phyloP scores from a whole-genome alignment of 2,888 invertebrate species.

The Mesochorus sp. region DNA sequence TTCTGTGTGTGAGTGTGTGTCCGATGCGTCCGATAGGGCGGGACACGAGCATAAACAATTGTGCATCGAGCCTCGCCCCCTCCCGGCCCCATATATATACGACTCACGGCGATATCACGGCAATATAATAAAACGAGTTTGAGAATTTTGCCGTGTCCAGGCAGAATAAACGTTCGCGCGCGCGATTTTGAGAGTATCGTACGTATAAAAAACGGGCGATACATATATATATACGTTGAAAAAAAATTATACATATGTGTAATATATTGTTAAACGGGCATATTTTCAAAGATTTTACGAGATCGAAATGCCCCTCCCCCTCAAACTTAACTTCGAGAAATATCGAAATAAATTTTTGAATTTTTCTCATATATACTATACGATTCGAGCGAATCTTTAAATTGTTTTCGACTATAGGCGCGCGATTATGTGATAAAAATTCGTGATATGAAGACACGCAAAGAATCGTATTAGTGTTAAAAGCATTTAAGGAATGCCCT shows the following conservation, averaged over 20 bases:
- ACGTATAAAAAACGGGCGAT: neutral
- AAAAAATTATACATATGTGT: neutral
- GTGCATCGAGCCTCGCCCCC: slow-evolving; percentile 79
- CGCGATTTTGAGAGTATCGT: slow-evolving; percentile 5
- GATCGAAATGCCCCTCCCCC: too few relatives aligned
- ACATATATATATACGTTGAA: neutral
- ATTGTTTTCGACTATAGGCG: neutral
- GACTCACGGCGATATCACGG: slow-evolving; percentile 62
- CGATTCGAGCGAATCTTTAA: too few relatives aligned
- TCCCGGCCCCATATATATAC: slow-evolving; percentile 74
- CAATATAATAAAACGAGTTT: slow-evolving; percentile 51
- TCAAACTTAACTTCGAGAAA: too few relatives aligned
- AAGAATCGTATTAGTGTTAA: neutral
- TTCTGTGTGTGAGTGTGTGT: slow-evolving; percentile 66
- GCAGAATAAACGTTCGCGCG: slow-evolving; percentile 21
- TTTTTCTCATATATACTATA: too few relatives aligned
- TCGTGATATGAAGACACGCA: neutral
- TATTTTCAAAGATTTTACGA: too few relatives aligned
- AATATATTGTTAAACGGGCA: too few relatives aligned
- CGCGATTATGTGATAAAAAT: neutral
- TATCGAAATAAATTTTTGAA: too few relatives aligned
- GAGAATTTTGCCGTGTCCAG: slow-evolving; percentile 37
- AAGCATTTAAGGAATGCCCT: slow-evolving; percentile 14
- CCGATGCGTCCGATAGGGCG: slow-evolving; percentile 81
- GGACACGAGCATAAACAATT: slow-evolving; percentile 81